phyloP scores from a whole-genome alignment of 1,140 invertebrate genomes.

The Eumaeus atala region DNA sequence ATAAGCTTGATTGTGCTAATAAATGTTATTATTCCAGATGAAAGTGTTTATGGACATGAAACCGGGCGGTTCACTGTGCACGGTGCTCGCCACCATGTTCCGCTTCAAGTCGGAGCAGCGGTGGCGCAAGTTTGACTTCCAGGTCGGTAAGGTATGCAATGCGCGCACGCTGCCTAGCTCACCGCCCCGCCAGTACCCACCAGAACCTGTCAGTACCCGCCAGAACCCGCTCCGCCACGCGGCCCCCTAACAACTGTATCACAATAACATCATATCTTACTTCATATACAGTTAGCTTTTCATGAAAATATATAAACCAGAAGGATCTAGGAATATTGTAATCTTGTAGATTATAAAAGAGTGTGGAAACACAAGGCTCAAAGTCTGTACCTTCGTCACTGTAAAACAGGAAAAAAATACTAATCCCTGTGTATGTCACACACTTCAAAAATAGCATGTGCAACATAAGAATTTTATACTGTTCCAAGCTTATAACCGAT shows the following conservation, averaged over 20 bases:
- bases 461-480: no score
- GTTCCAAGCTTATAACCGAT: no score
- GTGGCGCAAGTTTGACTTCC: slow-evolving; percentile 94
- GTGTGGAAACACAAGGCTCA: no score
- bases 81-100: slow-evolving; percentile 94
- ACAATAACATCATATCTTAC: slow-evolving; percentile 1
- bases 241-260: slow-evolving; percentile 23
- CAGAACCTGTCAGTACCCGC: slow-evolving; percentile 19
- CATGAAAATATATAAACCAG: no score
- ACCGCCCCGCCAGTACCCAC: slow-evolving; percentile 28
- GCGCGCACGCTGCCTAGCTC: slow-evolving; percentile 33
- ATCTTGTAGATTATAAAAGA: no score
- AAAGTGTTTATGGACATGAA: slow-evolving; percentile 97
- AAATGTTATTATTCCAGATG: slow-evolving; percentile 77
- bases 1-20: not conserved
- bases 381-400: no score
- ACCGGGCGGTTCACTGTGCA: slow-evolving; percentile 91
- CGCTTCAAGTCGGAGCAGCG: slow-evolving; percentile 97
- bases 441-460: no score
- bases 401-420: no score
- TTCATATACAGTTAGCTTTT: no score
- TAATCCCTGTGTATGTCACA: no score
- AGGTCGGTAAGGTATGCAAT: slow-evolving; percentile 84
- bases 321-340: no score
- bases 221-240: slow-evolving; percentile 29